Base-by-base conservation (phyloP, 2,888 invertebrate genomes). In the Ophion ventricosus region DNA sequence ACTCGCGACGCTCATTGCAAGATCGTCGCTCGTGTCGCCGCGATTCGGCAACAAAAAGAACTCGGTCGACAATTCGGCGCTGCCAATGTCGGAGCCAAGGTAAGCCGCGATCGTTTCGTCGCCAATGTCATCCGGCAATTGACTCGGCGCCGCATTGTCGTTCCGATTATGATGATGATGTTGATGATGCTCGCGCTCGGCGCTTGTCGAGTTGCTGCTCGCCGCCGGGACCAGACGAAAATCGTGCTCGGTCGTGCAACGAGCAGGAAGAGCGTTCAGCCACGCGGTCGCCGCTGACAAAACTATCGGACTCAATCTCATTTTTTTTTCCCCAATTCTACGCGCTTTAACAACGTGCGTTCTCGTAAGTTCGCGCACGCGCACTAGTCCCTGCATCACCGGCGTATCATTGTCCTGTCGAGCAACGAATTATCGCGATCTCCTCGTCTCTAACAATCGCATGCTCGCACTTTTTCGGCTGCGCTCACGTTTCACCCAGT, bases 11-110 rank as follows among this genome's bases (percentile, higher is more conserved):
- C 87, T 88, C 8, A 49, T 49, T 17, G 88, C 88, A 4, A 90
- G 85, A 26, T 91, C 92, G 69, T 85, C 83, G 64, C 75, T 76
- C 14, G 77, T 82, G n/a, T 66, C 67, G 93, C 90, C 70, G 94
- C 92, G 84, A 94, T 94, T 88, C 54, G 97, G 97, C 89, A 97
- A 95, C 88, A 97, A 94, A 93, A 97, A 97, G 94, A 96, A 97
- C 93, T 97, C 97, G 5, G 97, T 97, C 93, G 97, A 97, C 95
- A 97, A 96, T 93, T 97, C 97, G 67, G 96, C 94, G 35, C 96
- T 67, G 5, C 67, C 54, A 23, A 75, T 66, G 40, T 78, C 74
- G 1, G 25, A 67, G 25, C 73, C 69, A 67, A 85, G 74, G 76
- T 86, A 85, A 63, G 90, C 92, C 90, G 88, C 87, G 54, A 80